phyloP scores from a whole-genome alignment of 2,113 vertebrate species.

The Apodemus speciosus region DNA sequence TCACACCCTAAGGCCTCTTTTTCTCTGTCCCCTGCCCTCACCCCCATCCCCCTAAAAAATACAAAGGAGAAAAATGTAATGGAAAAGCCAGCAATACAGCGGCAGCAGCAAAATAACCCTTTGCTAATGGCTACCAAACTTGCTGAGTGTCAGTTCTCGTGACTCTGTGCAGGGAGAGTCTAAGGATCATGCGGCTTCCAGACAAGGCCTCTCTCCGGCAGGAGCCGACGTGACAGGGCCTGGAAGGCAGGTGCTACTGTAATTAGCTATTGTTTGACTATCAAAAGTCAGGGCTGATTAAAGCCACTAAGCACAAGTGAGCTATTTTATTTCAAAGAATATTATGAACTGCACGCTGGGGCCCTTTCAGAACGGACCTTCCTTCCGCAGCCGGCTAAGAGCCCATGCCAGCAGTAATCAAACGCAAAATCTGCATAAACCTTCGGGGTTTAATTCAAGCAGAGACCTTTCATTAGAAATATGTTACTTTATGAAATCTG shows the following conservation, averaged over 20 bases:
- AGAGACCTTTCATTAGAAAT: slow-evolving; percentile 99
- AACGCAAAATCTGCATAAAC: slow-evolving; percentile 98
- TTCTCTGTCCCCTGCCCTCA: neutral
- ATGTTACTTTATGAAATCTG: slow-evolving; percentile 97
- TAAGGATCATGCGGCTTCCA: slow-evolving; percentile 88
- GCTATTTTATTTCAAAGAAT: slow-evolving; percentile 99
- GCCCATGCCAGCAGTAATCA: slow-evolving; percentile 99
- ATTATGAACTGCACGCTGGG: slow-evolving; percentile 96
- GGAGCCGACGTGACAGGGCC: slow-evolving; percentile 92
- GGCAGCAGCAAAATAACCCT: slow-evolving; percentile 76
- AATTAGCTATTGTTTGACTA: slow-evolving; percentile 99
- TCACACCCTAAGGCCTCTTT: rapidly evolving
- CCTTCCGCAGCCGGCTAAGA: slow-evolving; percentile 96
- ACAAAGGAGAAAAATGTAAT: slow-evolving; percentile 54
- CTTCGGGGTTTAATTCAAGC: slow-evolving; percentile 97
- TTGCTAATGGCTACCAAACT: slow-evolving; percentile 86
- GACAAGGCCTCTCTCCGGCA: slow-evolving; percentile 93
- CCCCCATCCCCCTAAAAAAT: neutral
- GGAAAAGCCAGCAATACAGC: slow-evolving; percentile 76
- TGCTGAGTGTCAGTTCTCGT: slow-evolving; percentile 78
- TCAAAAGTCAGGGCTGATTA: slow-evolving; percentile 99
- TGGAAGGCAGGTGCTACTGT: slow-evolving; percentile 99
- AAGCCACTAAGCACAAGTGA: slow-evolving; percentile 96
- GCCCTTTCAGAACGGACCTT: slow-evolving; percentile 94
- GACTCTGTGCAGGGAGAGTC: slow-evolving; percentile 79